These are phyloP conservation scores for Octopus bimaculoides DNA, from an alignment of 1,140 invertebrate genomes.

Conservation along the genomic window DNA sequence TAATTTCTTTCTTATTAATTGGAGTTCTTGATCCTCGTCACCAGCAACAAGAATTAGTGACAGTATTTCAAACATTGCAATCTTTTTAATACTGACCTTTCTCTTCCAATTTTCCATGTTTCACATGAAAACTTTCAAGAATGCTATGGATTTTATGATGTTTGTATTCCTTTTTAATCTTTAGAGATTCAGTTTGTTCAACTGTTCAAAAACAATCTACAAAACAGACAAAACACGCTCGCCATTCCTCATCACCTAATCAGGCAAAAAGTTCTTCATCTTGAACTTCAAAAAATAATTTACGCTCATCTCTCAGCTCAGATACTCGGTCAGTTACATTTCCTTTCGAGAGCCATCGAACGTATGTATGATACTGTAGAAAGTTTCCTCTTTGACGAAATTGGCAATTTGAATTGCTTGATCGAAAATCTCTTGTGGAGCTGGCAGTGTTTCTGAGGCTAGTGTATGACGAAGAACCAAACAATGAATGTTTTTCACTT, in stretches of 20 bases:
- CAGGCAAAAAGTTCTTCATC: background rate
- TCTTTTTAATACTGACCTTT: background rate
- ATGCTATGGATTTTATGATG: constrained; percentile 1
- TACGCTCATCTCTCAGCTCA: constrained; percentile 1
- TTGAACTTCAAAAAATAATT: constrained; percentile 7
- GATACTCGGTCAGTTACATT: constrained; percentile 4
- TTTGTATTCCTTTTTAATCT: background rate
- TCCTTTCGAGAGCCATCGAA: constrained; percentile 6
- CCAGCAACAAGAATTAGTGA: constrained; percentile 4
- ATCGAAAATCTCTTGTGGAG: background rate
- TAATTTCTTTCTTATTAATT: background rate
- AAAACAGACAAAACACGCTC: background rate
- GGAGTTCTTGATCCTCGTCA: background rate
- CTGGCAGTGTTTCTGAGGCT: background rate
- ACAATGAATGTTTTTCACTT: constrained; percentile 7
- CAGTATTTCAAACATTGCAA: constrained; percentile 4
- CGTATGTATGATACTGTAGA: background rate
- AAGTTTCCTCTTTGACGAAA: constrained; percentile 7
- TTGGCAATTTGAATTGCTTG: constrained; percentile 4
- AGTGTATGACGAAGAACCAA: background rate
- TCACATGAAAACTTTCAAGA: constrained; percentile 1
- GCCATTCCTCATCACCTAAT: constrained; percentile 3
- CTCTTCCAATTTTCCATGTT: constrained; percentile 1
- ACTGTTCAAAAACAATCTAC: constrained; percentile 3
- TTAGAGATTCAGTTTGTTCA: constrained; percentile 7